Base-by-base conservation (phyloP, 2,797 vertebrate species). In the Gobionotothen gibberifrons region DNA sequence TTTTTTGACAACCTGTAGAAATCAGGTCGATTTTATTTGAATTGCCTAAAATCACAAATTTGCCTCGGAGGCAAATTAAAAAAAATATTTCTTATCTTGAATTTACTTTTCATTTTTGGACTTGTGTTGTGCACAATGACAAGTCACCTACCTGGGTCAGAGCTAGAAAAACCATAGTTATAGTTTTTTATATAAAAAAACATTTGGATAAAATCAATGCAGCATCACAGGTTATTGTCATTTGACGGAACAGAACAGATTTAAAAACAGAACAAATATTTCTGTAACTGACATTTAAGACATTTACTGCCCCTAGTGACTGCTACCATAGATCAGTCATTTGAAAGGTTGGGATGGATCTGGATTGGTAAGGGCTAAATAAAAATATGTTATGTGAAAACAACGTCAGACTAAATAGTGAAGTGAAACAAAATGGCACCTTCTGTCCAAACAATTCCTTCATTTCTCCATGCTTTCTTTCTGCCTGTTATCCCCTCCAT, bases 11-110 rank as follows among this genome's bases (percentile, higher is more conserved):
- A 12, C 19, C 22, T 36, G 19, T 1, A 44, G 43, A 43, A 57
- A 39, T 61, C 44, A 47, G 61, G 16, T 49, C 5, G 5, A 46
- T 69, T 67, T 74, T 49, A 32, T 61, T 43, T 14, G 51, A n/a
- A 10, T 47, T 21, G 17, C 9, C 11, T 10, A 9, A 36, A 56
- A 40, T 39, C n/a, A 39, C 3, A 59, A 22, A 73, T 59, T 2
- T 58, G 17, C 6, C 43, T 51, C 5, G 29, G 3, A 14, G n/a
- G 51, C n/a, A n/a, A n/a, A n/a, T n/a, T n/a, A n/a, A n/a, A 2
- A 19, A 19, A 72, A 68, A 53, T 29, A 9, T 40, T 17, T 9
- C n/a, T 22, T 51, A 57, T 29, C 72, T 7, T 26, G 46, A 12
- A 29, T 21, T 52, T 8, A 21, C 26, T 40, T 21, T 48, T 69